These are phyloP conservation scores for Coendou prehensilis DNA, from an alignment of 2,797 vertebrate genomes.

Conservation along the genomic window DNA sequence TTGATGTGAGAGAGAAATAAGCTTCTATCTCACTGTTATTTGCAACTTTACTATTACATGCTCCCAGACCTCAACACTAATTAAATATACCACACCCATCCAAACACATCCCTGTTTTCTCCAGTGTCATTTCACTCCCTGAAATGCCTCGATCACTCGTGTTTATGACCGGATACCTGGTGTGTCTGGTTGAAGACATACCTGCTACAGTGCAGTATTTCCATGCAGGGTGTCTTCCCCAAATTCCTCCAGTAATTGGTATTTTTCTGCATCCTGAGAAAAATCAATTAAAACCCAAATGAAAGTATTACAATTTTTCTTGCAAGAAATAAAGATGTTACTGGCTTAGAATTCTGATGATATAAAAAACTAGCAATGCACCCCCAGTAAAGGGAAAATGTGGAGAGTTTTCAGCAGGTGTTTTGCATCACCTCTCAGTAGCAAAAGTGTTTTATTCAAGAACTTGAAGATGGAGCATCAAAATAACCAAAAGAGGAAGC, in stretches of 20 bases:
- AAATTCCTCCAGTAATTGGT: neutral
- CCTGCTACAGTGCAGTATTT: neutral
- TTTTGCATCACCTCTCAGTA: neutral
- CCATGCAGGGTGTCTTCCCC: neutral
- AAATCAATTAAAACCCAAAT: neutral
- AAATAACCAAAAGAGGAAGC: neutral
- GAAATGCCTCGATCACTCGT: neutral
- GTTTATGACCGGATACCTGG: neutral
- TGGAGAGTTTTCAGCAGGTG: neutral
- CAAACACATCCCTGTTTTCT: neutral
- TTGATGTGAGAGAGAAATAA: neutral
- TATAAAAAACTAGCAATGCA: neutral
- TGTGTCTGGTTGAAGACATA: neutral
- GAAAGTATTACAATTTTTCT: neutral
- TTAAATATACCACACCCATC: neutral
- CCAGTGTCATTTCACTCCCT: neutral
- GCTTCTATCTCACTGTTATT: neutral
- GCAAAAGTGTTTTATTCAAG: neutral
- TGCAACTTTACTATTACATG: neutral
- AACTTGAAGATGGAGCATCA: neutral
- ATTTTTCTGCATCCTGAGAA: neutral
- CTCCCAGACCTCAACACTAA: neutral
- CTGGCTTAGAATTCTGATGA: neutral
- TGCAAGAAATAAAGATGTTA: neutral
- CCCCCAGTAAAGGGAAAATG: neutral